Evolutionary conservation across 2,797 vertebrate genomes (phyloP).

Genomic region (Sebastiscus albofasciatus): DNA sequence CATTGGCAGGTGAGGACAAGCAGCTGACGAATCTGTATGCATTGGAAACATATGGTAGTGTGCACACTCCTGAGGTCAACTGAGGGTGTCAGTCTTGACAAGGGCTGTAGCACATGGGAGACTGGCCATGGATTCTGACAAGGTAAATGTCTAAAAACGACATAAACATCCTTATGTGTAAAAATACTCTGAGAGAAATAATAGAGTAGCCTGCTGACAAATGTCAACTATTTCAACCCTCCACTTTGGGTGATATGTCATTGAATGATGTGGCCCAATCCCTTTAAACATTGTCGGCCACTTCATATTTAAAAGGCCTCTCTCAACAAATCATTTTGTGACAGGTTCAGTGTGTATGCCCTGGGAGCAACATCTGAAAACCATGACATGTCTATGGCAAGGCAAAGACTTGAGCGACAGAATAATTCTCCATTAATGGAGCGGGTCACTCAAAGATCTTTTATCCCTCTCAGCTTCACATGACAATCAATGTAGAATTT

Average conservation of each 20-base stretch:
- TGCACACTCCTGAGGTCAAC: background rate
- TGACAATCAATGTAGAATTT: slow-evolving; percentile 28
- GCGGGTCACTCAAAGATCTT: slow-evolving; percentile 49
- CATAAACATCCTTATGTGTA: background rate
- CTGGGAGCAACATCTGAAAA: slow-evolving; percentile 52
- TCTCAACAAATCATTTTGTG: slow-evolving; percentile 62
- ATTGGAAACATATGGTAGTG: background rate
- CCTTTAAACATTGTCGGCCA: slow-evolving; percentile 52
- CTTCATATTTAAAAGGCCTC: slow-evolving; percentile 69
- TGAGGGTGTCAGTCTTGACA: background rate
- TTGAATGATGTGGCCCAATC: slow-evolving; percentile 64
- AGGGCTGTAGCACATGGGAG: background rate
- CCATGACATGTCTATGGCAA: slow-evolving; percentile 48
- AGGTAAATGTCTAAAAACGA: slow-evolving; percentile 9
- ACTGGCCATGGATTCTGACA: background rate
- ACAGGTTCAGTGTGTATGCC: slow-evolving; percentile 57
- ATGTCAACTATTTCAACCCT: slow-evolving; percentile 53
- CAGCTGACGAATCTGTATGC: background rate
- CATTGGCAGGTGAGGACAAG: background rate
- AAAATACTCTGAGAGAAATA: slow-evolving; percentile 38
- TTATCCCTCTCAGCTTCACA: slow-evolving; percentile 33
- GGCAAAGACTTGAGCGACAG: slow-evolving; percentile 65
- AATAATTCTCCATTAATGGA: slow-evolving; percentile 71
- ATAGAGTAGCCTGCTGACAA: slow-evolving; percentile 55
- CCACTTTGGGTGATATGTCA: slow-evolving; percentile 52